Conservation (phyloP, 2,113 vertebrate genomes). For the Grammomys surdaster region DNA sequence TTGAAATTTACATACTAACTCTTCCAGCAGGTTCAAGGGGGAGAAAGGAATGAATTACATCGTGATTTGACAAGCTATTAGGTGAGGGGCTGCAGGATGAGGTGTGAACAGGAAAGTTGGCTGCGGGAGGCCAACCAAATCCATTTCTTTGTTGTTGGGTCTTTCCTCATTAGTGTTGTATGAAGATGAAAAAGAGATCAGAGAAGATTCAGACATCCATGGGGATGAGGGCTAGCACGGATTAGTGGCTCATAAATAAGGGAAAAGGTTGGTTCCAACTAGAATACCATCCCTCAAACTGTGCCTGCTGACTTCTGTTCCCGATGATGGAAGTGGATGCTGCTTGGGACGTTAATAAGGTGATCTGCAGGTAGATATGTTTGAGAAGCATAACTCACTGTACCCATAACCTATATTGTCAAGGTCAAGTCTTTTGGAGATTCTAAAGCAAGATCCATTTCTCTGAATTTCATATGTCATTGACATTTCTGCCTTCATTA, state of each 20-base stretch:
- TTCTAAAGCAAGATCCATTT: not conserved
- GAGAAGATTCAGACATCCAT: not conserved
- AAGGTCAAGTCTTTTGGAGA: not conserved
- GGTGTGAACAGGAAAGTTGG: not conserved
- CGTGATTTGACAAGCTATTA: constrained; percentile 46
- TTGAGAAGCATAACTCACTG: not conserved
- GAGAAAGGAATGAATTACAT: constrained; percentile 76
- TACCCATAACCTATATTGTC: not conserved
- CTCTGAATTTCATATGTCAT: not conserved
- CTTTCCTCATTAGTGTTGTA: not conserved
- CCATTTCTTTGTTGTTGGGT: not conserved
- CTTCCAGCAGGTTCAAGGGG: constrained; percentile 84
- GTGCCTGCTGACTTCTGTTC: not conserved
- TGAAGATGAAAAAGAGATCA: not conserved
- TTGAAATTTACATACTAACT: constrained; percentile 92
- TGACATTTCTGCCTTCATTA: not conserved
- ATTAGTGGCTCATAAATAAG: not conserved
- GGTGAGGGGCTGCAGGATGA: not conserved
- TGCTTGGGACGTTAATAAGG: not conserved
- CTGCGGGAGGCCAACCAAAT: not conserved
- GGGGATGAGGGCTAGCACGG: not conserved
- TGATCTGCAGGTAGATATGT: not conserved
- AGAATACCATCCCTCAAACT: not conserved
- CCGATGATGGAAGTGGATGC: not conserved
- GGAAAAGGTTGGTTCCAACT: not conserved